Conservation (phyloP, 1,140 invertebrate species). For the Batillaria attramentaria region DNA sequence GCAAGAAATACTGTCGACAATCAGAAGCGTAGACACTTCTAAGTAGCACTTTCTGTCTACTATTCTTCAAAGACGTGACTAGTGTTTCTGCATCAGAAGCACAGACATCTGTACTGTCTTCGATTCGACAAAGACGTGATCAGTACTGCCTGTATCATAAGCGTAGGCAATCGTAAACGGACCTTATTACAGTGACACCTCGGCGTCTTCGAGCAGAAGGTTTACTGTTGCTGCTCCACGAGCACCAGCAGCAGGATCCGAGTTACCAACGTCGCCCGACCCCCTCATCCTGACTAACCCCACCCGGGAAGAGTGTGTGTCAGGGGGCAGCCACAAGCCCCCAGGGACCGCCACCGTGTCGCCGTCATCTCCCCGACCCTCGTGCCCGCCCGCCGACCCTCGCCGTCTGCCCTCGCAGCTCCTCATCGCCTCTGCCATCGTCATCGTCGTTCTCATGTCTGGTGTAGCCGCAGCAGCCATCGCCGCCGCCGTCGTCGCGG, state of each 20-base stretch:
- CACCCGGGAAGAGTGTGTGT: not conserved
- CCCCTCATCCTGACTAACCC: not conserved
- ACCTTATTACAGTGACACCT: not conserved
- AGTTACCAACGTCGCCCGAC: not conserved
- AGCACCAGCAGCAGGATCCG: not conserved
- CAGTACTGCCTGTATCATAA: not conserved
- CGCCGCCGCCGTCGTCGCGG: conserved; percentile 7
- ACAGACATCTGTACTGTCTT: not conserved
- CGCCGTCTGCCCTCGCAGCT: conserved; percentile 3
- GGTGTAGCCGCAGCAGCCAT: conserved; percentile 9
- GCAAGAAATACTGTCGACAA: too few species aligned
- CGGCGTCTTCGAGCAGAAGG: not conserved
- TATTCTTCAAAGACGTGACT: too few species aligned
- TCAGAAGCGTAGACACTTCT: too few species aligned
- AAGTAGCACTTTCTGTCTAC: too few species aligned
- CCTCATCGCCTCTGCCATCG: not conserved
- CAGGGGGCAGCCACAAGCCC: too few species aligned
- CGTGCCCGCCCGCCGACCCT: conserved; percentile 2
- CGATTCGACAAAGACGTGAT: not conserved
- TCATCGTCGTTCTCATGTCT: conserved; percentile 14
- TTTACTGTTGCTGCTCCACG: not conserved
- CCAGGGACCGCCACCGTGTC: not conserved
- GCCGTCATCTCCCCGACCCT: not conserved
- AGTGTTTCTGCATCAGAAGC: too few species aligned
- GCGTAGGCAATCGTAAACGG: not conserved